These are phyloP conservation scores for Pocillopora meandrina DNA, from an alignment of 92 coral and sea anemone genomes.

Conservation along the genomic window DNA sequence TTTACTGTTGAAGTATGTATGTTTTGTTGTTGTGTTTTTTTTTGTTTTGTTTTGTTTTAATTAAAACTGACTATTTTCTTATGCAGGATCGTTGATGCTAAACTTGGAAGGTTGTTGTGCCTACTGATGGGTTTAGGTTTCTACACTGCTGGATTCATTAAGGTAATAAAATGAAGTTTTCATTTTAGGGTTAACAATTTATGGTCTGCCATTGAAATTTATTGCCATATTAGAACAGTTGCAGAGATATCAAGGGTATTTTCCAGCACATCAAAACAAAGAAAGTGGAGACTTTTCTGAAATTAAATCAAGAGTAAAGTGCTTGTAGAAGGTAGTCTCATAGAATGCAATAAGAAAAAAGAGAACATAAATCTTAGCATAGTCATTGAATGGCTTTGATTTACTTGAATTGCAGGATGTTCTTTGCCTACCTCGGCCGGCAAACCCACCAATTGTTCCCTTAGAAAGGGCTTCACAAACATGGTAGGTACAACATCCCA, in stretches of 20 bases:
- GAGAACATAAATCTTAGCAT: background rate
- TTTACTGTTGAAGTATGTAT: too few relatives aligned
- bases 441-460: conserved; percentile 95
- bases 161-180: conserved; percentile 49
- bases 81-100: conserved; percentile 95
- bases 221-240: background rate
- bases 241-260: too few relatives aligned
- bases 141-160: conserved; percentile 84
- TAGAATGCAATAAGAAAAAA: background rate
- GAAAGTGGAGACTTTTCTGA: too few relatives aligned
- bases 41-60: too few relatives aligned
- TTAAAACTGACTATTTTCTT: background rate
- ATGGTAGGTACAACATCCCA: conserved; percentile 59
- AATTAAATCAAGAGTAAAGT: too few relatives aligned
- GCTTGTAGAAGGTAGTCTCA: too few relatives aligned
- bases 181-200: background rate
- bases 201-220: background rate
- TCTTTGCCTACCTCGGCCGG: conserved; percentile 95
- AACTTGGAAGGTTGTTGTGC: conserved; percentile 90
- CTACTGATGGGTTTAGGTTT: conserved; percentile 95
- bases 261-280: too few relatives aligned
- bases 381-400: background rate
- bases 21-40: too few relatives aligned
- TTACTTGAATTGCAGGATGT: conserved; percentile 56
- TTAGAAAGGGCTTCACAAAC: conserved; percentile 81